phyloP scores from a whole-genome alignment of 2,888 invertebrate species.

The Mantis religiosa region DNA sequence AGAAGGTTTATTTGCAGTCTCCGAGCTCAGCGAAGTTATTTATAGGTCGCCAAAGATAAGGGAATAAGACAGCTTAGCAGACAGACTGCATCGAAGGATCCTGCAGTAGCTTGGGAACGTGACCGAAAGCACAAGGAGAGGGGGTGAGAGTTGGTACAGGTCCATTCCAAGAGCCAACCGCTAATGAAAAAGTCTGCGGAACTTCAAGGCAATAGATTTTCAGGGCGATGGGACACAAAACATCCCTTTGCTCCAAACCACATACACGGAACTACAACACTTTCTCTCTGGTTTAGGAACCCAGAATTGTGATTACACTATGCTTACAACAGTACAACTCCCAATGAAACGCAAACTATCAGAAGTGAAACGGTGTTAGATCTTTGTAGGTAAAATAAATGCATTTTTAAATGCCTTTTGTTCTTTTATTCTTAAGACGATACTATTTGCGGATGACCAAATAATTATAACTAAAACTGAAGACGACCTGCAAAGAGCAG shows the following conservation, averaged over 20 bases:
- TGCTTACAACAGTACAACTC: too few relatives aligned
- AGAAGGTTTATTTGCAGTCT: neutral
- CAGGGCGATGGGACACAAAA: neutral
- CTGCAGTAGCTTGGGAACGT: neutral
- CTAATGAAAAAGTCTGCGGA: neutral
- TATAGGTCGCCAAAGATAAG: too few relatives aligned
- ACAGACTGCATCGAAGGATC: neutral
- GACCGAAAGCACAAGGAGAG: neutral
- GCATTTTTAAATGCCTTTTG: too few relatives aligned
- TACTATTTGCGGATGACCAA: too few relatives aligned
- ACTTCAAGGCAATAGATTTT: neutral
- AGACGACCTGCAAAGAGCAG: too few relatives aligned
- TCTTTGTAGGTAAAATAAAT: too few relatives aligned
- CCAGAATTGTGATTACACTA: neutral
- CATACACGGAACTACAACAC: neutral
- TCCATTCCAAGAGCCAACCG: neutral
- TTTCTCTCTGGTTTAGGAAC: neutral
- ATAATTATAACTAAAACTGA: too few relatives aligned
- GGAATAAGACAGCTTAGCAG: neutral
- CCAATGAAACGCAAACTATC: too few relatives aligned
- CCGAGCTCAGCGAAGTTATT: neutral
- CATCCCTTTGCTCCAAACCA: neutral
- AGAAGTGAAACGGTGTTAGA: too few relatives aligned
- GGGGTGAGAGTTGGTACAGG: neutral
- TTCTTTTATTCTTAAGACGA: too few relatives aligned